Conservation (phyloP, 2,888 invertebrate species). For the Gymnoscelis rufifasciata region DNA sequence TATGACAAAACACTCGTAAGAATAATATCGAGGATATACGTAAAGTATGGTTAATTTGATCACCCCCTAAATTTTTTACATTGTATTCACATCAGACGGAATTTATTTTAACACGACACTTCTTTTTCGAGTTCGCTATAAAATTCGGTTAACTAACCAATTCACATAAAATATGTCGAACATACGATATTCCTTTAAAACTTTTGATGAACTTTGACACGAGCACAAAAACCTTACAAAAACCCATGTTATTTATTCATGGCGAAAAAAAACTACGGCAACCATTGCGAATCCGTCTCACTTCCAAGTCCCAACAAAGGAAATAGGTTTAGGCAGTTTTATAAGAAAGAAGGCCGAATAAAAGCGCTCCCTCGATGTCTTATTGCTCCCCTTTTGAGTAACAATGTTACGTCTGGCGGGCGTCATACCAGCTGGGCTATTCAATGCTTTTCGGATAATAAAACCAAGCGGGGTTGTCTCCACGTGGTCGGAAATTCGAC, state of each 20-base stretch:
- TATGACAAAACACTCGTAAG: too few relatives aligned
- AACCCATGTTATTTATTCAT: conserved; percentile 47
- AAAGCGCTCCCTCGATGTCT: conserved; percentile 58
- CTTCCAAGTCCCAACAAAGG: conserved; percentile 41
- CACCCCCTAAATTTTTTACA: too few relatives aligned
- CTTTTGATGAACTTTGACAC: conserved; percentile 68
- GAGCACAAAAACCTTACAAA: conserved; percentile 39
- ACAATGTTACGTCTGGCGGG: conserved; percentile 62
- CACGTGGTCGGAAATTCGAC: conserved; percentile 67
- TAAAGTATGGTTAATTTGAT: too few relatives aligned
- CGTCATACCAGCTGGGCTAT: conserved; percentile 72
- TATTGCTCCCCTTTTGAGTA: conserved; percentile 57
- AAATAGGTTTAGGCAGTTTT: conserved; percentile 38
- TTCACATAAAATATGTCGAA: conserved; percentile 4
- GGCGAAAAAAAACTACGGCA: conserved; percentile 44
- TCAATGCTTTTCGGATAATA: conserved; percentile 46
- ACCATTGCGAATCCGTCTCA: conserved; percentile 60
- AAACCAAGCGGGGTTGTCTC: conserved; percentile 40
- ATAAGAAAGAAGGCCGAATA: conserved; percentile 36
- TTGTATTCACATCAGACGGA: too few relatives aligned
- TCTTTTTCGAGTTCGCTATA: background rate
- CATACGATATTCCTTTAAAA: conserved; percentile 31
- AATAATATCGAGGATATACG: too few relatives aligned
- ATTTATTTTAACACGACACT: background rate
- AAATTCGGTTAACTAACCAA: conserved; percentile 10